Percentiles rank a stretch among this genome's conserved stretches.
Evolutionary conservation across 2,113 vertebrate species (phyloP).

Genomic region (Gnathonemus longibarbis): DNA sequence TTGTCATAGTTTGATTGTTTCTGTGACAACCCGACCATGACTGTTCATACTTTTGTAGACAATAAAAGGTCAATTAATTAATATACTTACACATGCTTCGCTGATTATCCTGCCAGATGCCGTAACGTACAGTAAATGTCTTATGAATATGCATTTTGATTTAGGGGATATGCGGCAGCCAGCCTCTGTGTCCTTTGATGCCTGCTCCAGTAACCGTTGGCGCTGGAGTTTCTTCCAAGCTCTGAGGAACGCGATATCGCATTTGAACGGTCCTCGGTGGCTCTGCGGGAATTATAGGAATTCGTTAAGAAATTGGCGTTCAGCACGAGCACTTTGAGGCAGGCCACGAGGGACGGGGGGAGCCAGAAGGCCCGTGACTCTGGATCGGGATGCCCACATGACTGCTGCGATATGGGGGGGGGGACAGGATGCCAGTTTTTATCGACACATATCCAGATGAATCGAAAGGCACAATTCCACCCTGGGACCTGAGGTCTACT

Average conservation of each 20-base stretch:
- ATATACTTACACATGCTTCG: not conserved
- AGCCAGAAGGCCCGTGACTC: not conserved
- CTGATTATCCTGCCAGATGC: not conserved
- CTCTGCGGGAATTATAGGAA: not conserved
- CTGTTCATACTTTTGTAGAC: not conserved
- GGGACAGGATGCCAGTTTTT: not conserved
- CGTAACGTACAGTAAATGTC: not conserved
- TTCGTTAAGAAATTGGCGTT: not conserved
- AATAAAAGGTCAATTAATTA: not conserved
- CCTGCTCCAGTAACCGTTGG: not conserved
- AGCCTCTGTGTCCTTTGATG: not conserved
- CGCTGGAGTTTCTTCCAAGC: not conserved
- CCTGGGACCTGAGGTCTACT: not conserved
- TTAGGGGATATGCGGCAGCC: not conserved
- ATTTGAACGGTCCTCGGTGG: not conserved
- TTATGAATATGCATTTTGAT: not conserved
- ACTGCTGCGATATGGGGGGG: not conserved
- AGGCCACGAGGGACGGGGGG: not conserved
- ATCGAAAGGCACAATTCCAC: not conserved
- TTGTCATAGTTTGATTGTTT: not conserved
- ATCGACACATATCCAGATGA: not conserved
- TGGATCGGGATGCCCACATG: not conserved
- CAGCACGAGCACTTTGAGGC: not conserved
- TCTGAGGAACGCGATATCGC: not conserved
- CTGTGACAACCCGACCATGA: not conserved